These are phyloP conservation scores for Scolanthus callimorphus DNA, from an alignment of 92 coral and sea anemone species.

Conservation along the genomic window DNA sequence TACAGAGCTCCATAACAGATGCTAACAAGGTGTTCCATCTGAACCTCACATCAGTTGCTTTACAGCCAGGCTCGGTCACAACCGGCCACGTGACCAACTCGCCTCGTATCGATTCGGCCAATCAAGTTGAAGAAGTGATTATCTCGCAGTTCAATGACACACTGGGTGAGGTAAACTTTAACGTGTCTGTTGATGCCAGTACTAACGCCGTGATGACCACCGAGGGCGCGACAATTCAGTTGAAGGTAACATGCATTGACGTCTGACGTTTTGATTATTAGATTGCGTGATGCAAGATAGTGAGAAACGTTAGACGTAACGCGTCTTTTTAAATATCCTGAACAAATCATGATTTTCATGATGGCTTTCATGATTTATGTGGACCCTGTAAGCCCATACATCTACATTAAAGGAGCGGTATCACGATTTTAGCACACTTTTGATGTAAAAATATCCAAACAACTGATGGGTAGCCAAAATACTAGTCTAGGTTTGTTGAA, in stretches of 20 bases:
- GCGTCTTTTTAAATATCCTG: no score
- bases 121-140: conserved; percentile 71
- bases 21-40: conserved; percentile 70
- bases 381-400: no score
- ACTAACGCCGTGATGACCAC: conserved; percentile 37
- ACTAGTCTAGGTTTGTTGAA: no score
- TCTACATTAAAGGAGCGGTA: no score
- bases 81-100: conserved; percentile 47
- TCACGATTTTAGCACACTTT: no score
- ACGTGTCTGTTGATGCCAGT: conserved; percentile 16
- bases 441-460: no score
- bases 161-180: conserved; percentile 82
- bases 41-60: conserved; percentile 71
- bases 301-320: no score
- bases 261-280: no score
- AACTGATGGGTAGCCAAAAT: no score
- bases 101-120: conserved; percentile 61
- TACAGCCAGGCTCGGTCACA: conserved; percentile 50
- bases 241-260: conserved; percentile 1
- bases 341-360: no score
- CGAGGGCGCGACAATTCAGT: conserved; percentile 25
- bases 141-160: conserved; percentile 69
- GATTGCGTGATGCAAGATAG: no score
- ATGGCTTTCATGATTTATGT: no score
- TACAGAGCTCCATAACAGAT: conserved; percentile 51